Conservation (phyloP, 2,797 vertebrate genomes). For the Carapus acus region DNA sequence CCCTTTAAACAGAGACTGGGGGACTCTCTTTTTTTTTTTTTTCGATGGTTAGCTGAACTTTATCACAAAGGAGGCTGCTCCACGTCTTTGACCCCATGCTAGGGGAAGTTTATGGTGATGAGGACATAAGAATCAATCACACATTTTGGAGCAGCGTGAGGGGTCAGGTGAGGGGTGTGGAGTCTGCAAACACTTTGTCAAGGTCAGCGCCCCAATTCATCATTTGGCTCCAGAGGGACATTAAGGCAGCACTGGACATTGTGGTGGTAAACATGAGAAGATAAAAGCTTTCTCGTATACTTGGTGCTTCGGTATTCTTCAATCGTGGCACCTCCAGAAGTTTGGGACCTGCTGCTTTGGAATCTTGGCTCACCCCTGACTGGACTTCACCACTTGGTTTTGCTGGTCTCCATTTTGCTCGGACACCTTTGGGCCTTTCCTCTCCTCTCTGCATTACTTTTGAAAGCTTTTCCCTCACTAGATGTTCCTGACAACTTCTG, state of each 20-base stretch:
- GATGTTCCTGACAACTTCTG: constrained; percentile 60
- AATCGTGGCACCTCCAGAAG: neutral
- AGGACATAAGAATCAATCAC: too few relatives aligned
- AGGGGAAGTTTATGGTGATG: too few relatives aligned
- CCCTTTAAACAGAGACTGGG: constrained; percentile 2
- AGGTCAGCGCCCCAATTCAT: too few relatives aligned
- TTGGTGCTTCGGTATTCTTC: neutral
- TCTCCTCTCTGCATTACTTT: neutral
- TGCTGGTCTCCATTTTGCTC: neutral
- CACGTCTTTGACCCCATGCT: too few relatives aligned
- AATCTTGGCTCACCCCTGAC: neutral
- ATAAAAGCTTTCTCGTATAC: neutral
- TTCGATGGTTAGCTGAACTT: too few relatives aligned
- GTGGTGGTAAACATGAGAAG: neutral
- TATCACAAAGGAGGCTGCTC: constrained; percentile 1
- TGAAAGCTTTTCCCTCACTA: neutral
- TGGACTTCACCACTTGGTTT: neutral
- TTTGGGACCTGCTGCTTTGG: neutral
- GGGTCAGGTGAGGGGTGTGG: too few relatives aligned
- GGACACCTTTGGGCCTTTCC: neutral
- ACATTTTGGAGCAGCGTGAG: too few relatives aligned
- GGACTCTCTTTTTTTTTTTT: neutral
- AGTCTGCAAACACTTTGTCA: neutral
- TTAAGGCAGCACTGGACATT: neutral
- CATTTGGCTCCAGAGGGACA: too few relatives aligned